Conservation (phyloP, 2,113 vertebrate genomes). For the Poeciliopsis prolifica region DNA sequence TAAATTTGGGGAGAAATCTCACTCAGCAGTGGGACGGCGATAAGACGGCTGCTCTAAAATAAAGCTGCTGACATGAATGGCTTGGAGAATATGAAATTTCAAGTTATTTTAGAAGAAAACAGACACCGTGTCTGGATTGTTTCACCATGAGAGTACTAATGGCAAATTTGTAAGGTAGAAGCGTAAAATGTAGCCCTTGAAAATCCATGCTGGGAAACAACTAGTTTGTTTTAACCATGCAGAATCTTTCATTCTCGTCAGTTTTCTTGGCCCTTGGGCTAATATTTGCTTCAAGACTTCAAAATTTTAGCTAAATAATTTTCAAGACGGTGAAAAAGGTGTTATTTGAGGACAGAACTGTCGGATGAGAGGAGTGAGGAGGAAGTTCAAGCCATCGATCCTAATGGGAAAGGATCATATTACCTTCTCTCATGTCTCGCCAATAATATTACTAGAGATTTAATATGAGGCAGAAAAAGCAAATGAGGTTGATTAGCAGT, state of each 20-base stretch:
- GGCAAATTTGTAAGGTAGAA: not conserved
- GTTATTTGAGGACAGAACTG: conserved; percentile 12
- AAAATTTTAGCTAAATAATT: conserved; percentile 4
- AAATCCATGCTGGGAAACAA: not conserved
- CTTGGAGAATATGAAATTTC: not conserved
- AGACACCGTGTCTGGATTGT: not conserved
- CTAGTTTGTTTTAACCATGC: conserved; percentile 7
- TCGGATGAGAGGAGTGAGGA: conserved; percentile 10
- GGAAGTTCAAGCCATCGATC: too few species aligned
- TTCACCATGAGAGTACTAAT: not conserved
- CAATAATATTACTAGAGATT: too few species aligned
- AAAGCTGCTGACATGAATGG: conserved; percentile 11
- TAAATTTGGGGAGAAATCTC: conserved; percentile 9
- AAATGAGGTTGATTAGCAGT: too few species aligned
- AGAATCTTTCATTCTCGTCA: not conserved
- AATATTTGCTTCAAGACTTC: not conserved
- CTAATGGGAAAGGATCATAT: too few species aligned
- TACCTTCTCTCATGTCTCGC: too few species aligned
- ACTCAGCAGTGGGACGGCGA: conserved; percentile 1
- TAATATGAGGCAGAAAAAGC: too few species aligned
- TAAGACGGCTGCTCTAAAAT: conserved; percentile 29
- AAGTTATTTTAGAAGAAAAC: conserved; percentile 9
- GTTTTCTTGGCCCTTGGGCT: not conserved
- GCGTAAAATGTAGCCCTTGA: too few species aligned
- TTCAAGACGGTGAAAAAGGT: conserved; percentile 35